Evolutionary conservation across 2,113 vertebrate species (phyloP).

Genomic region (Neogale vison): DNA sequence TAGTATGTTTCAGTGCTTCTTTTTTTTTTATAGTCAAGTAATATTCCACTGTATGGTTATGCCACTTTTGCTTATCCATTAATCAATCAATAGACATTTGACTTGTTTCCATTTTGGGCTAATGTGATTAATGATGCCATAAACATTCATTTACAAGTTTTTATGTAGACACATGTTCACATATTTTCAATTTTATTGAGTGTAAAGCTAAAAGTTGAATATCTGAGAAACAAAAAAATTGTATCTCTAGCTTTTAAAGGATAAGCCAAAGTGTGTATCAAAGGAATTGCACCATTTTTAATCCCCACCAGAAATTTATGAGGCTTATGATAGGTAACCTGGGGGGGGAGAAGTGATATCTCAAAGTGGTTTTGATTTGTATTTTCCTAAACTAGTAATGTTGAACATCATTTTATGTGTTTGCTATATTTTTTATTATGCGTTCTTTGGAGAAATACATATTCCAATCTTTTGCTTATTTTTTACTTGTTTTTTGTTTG

Average conservation of each 20-base stretch:
- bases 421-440: not conserved
- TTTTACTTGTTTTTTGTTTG: not conserved
- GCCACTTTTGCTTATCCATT: not conserved
- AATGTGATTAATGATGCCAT: not conserved
- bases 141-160: not conserved
- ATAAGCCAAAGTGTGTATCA: not conserved
- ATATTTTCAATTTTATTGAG: not conserved
- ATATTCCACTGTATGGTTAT: not conserved
- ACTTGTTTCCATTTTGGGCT: not conserved
- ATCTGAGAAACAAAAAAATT: not conserved
- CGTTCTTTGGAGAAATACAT: not conserved
- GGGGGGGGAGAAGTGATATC: not conserved
- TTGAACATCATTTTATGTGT: not conserved
- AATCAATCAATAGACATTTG: not conserved
- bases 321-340: not conserved
- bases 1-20: not conserved
- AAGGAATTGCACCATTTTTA: not conserved
- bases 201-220: not conserved
- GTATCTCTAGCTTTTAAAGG: not conserved
- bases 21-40: not conserved
- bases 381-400: not conserved
- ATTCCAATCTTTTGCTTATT: not conserved
- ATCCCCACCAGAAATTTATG: not conserved
- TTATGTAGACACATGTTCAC: not conserved
- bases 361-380: not conserved